Conservation (phyloP, 2,113 vertebrate species). For the Pyrgilauda ruficollis region DNA sequence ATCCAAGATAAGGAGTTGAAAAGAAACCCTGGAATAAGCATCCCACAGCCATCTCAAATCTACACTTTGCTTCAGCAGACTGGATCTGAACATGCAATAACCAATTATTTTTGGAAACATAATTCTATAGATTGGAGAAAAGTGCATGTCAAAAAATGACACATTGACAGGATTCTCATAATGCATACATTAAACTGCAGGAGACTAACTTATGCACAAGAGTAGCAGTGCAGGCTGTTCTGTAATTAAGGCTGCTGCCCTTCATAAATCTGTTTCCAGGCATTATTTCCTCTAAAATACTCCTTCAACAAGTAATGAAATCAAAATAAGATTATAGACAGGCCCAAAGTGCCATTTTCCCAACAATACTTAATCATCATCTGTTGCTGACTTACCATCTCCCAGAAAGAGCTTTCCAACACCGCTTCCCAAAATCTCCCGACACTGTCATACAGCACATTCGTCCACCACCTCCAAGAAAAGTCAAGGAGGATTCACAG, state of each 20-base stretch:
- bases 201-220: not conserved
- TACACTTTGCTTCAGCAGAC: not conserved
- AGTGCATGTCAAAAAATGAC: not conserved
- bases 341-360: not conserved
- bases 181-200: not conserved
- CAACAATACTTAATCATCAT: not conserved
- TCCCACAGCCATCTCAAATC: not conserved
- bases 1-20: not conserved
- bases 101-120: not conserved
- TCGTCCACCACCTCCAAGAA: not conserved
- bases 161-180: not conserved
- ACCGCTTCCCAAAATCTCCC: not conserved
- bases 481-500: not conserved
- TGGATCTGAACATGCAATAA: not conserved
- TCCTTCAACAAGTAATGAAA: not conserved
- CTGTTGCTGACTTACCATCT: not conserved
- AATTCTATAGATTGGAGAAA: not conserved
- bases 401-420: not conserved
- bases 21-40: not conserved
- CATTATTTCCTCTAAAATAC: not conserved
- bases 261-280: not conserved
- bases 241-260: not conserved
- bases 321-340: not conserved
- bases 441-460: not conserved
- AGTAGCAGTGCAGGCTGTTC: not conserved